Conservation (phyloP, 2,888 invertebrate genomes). For the Drosophila borborema region DNA sequence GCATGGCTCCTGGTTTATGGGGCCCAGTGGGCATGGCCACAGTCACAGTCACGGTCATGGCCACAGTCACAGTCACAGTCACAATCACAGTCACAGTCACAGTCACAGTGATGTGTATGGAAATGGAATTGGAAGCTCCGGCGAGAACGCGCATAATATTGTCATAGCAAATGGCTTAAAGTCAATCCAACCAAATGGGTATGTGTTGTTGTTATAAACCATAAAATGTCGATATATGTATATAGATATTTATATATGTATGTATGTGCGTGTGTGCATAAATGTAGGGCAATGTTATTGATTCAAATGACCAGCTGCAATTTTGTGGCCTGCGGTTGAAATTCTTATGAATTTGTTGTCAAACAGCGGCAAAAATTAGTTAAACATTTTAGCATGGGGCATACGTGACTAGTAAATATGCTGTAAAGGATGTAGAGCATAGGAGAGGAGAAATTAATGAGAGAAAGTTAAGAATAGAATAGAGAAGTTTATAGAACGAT, state of each 20-base stretch:
- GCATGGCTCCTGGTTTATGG: conserved; percentile 88
- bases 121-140: conserved; percentile 8
- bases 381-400: neutral
- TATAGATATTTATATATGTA: neutral
- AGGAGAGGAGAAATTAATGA: neutral
- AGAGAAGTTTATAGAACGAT: too few relatives aligned
- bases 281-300: conserved; percentile 28
- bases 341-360: conserved; percentile 26
- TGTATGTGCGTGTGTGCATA: neutral
- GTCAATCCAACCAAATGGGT: conserved; percentile 49
- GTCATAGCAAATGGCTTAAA: conserved; percentile 61
- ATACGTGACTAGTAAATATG: neutral
- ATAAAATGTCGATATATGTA: conserved; percentile 3
- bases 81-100: too few relatives aligned
- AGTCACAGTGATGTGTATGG: conserved; percentile 32
- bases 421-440: neutral
- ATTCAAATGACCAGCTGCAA: conserved; percentile 48
- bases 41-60: conserved; percentile 55
- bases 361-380: conserved; percentile 13
- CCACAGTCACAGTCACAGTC: conserved; percentile 38
- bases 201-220: conserved; percentile 34
- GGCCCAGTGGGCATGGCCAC: conserved; percentile 75
- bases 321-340: conserved; percentile 51
- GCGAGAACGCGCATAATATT: conserved; percentile 49
- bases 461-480: neutral